Conservation (phyloP, 2,113 vertebrate genomes). For the Jacana jacana region DNA sequence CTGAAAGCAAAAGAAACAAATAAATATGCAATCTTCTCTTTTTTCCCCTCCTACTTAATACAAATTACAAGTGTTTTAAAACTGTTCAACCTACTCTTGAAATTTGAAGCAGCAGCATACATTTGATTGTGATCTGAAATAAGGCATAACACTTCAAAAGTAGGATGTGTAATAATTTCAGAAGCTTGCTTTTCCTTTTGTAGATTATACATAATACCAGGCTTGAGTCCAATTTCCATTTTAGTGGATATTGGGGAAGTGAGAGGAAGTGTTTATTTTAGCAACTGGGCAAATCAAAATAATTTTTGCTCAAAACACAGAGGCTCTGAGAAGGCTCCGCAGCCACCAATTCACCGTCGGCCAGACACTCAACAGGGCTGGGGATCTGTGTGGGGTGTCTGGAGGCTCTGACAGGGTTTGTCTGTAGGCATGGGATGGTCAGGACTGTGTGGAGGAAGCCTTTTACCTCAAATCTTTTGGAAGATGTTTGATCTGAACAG, state of each 20-base stretch:
- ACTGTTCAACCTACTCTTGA: neutral
- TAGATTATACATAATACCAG: neutral
- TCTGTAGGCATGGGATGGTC: neutral
- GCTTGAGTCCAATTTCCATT: conserved; percentile 31
- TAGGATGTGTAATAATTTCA: neutral
- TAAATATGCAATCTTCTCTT: neutral
- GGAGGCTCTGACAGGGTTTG: neutral
- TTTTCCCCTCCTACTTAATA: neutral
- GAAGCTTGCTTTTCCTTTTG: neutral
- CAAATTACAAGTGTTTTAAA: neutral
- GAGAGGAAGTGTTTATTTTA: conserved; percentile 33
- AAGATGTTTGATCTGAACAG: neutral
- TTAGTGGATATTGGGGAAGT: neutral
- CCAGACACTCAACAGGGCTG: neutral
- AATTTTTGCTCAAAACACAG: neutral
- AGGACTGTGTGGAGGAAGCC: neutral
- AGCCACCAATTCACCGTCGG: neutral
- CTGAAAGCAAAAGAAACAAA: neutral
- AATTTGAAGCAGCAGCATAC: neutral
- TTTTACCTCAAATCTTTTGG: neutral
- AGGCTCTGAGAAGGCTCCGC: neutral
- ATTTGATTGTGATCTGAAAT: neutral
- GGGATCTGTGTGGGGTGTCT: neutral
- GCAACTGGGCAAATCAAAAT: neutral
- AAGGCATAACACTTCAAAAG: conserved; percentile 5